Percentiles rank a stretch among this genome's conserved stretches.
phyloP scores from a whole-genome alignment of 2,797 vertebrate genomes.

The Hemibagrus guttatus region DNA sequence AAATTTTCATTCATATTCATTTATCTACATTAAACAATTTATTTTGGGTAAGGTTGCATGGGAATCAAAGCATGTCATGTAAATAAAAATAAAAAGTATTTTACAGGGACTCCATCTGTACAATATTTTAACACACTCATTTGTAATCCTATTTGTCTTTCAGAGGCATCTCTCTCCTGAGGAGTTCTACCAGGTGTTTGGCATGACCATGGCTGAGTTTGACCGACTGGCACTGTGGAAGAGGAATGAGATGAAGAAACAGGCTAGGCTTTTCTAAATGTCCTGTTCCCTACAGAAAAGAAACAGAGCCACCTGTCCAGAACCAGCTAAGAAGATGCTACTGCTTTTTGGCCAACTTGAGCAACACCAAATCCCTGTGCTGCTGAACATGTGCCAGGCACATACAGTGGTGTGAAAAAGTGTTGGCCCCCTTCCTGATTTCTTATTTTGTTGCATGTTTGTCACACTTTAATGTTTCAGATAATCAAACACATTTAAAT shows the following conservation, averaged over 20 bases:
- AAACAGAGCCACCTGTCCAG: constrained; percentile 33
- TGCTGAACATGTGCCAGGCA: constrained; percentile 25
- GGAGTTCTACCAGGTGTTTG: constrained; percentile 95
- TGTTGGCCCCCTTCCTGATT: too few species aligned
- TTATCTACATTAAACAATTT: background rate
- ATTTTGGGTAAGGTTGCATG: background rate
- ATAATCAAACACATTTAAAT: too few species aligned
- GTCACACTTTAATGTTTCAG: too few species aligned
- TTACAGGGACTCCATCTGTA: background rate
- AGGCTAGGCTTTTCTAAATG: constrained; percentile 92
- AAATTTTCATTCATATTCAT: background rate
- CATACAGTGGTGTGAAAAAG: too few species aligned
- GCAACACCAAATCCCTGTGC: background rate
- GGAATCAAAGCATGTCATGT: background rate
- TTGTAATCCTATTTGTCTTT: background rate
- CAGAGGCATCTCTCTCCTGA: constrained; percentile 96
- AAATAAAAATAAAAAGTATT: background rate
- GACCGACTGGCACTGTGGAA: constrained; percentile 98
- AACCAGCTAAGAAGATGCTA: constrained; percentile 36
- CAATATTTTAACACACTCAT: background rate
- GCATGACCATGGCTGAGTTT: constrained; percentile 96
- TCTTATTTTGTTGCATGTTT: too few species aligned
- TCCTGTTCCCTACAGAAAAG: background rate
- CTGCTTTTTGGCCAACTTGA: constrained; percentile 11
- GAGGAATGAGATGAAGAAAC: constrained; percentile 97